Percentiles rank a stretch among this genome's conserved stretches.
Evolutionary conservation across 2,888 invertebrate genomes (phyloP).

Genomic region (Campopleginae sp.): DNA sequence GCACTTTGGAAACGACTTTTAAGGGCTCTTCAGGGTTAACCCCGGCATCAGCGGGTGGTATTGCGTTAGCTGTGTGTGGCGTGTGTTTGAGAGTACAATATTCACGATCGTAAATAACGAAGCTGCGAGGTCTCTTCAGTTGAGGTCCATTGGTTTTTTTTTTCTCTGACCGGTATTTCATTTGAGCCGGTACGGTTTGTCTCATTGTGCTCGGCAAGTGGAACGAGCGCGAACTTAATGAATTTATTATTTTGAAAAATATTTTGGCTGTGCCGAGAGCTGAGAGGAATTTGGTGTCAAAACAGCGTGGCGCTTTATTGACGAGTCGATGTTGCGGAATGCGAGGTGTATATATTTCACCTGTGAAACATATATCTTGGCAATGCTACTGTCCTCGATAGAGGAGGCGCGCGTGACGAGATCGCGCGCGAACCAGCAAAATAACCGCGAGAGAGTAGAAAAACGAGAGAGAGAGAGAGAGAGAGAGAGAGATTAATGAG

Average conservation of each 20-base stretch:
- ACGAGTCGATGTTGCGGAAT: not conserved
- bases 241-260: slow-evolving; percentile 11
- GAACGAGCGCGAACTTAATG: not conserved
- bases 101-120: slow-evolving; percentile 74
- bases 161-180: slow-evolving; percentile 50
- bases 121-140: slow-evolving; percentile 59
- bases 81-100: slow-evolving; percentile 69
- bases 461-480: slow-evolving; percentile 3
- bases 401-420: not conserved
- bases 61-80: slow-evolving; percentile 32
- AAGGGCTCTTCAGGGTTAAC: slow-evolving; percentile 46
- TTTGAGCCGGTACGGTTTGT: slow-evolving; percentile 48
- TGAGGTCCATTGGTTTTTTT: slow-evolving; percentile 62
- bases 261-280: not conserved
- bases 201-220: slow-evolving; percentile 68
- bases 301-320: slow-evolving; percentile 15
- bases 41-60: slow-evolving; percentile 59
- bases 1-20: slow-evolving; percentile 67
- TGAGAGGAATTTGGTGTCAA: slow-evolving; percentile 5
- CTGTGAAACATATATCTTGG: slow-evolving; percentile 3
- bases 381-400: slow-evolving; percentile 8
- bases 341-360: slow-evolving; percentile 5
- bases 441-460: slow-evolving; percentile 21
- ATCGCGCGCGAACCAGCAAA: slow-evolving; percentile 11
- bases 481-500: too few relatives aligned